Evolutionary conservation across 2,113 vertebrate species (phyloP), one percentile per base, ranked within the genome.

Genomic region (Thymallus thymallus): DNA sequence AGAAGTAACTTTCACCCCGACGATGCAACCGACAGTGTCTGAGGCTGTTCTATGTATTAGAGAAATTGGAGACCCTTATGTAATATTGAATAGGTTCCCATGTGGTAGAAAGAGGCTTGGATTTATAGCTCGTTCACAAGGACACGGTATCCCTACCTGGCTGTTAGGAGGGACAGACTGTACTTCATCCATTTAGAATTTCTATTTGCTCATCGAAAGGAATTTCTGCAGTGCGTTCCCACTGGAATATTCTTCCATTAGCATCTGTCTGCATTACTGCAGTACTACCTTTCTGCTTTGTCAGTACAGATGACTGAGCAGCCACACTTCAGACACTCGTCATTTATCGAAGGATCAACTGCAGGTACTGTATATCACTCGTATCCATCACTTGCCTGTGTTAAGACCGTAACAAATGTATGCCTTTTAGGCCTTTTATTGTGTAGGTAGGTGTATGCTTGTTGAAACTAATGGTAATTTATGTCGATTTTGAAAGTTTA

Each of bases 1-100:
- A 10, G 46, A 7, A 61, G n/a, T 61, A 10, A 41, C n/a, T 10
- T 48, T 73, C 26, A 64, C 63, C 87, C 88, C 72, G 84, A n/a
- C n/a, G n/a, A 90, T 87, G 79, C 84, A 83, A 78, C 79, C 71
- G 78, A 76, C 75, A 75, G 76, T 85, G 85, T 90, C 86, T 83
- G 78, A 0, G 72, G 55, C 86, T 83, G 87, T 83, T 91, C 89
- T 86, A 81, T 88, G 74, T 89, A 85, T 88, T 29, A 79, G 80
- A 87, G 87, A 88, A 88, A 91, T 78, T 18, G 62, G 90, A 91
- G 78, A 81, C 80, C 82, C 88, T 91, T 73, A 89, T 90, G 83
- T 84, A 90, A 89, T 88, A 91, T 90, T 90, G 73, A 91, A 86
- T 75, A 83, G 76, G 84, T 88, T 89, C 86, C 83, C 83, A 87